A percentile compares a stretch with the other conserved stretches of the same genome.
Evolutionary conservation across 2,888 invertebrate species (phyloP).

Genomic region (Micropterix aruncella): DNA sequence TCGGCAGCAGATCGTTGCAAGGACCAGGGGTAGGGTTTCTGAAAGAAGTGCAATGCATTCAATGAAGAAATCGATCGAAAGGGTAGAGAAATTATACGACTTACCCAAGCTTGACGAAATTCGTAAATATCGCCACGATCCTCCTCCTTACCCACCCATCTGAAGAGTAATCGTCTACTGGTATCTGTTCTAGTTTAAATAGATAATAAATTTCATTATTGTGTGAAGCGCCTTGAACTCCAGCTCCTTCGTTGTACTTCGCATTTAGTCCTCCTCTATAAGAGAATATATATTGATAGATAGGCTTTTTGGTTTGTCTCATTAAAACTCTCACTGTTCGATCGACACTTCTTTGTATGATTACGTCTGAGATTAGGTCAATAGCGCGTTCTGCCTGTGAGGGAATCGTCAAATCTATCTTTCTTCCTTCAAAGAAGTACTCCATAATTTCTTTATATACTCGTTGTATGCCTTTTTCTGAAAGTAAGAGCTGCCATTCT

Average conservation of each 20-base stretch:
- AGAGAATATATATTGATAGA: neutral
- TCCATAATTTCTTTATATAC: neutral
- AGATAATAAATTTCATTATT: neutral
- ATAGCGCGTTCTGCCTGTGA: neutral
- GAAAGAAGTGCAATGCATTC: too few species aligned
- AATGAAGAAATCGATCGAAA: too few species aligned
- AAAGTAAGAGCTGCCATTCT: neutral
- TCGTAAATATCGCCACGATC: neutral
- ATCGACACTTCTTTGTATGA: neutral
- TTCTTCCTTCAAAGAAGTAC: neutral
- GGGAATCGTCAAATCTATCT: neutral
- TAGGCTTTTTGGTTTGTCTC: neutral
- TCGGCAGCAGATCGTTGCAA: too few species aligned
- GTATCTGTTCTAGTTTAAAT: neutral
- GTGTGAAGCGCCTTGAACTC: neutral
- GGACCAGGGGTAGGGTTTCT: too few species aligned
- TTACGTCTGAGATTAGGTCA: neutral
- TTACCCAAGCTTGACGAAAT: neutral
- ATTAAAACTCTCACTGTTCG: neutral
- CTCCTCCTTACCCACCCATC: neutral
- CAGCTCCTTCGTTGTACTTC: neutral
- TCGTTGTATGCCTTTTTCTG: neutral
- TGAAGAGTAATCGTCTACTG: neutral
- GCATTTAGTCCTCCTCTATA: neutral
- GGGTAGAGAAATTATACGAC: neutral